Evolutionary conservation across 1,140 invertebrate species (phyloP), one percentile per base, ranked within the genome.

Genomic region (Drosophila punjabiensis): DNA sequence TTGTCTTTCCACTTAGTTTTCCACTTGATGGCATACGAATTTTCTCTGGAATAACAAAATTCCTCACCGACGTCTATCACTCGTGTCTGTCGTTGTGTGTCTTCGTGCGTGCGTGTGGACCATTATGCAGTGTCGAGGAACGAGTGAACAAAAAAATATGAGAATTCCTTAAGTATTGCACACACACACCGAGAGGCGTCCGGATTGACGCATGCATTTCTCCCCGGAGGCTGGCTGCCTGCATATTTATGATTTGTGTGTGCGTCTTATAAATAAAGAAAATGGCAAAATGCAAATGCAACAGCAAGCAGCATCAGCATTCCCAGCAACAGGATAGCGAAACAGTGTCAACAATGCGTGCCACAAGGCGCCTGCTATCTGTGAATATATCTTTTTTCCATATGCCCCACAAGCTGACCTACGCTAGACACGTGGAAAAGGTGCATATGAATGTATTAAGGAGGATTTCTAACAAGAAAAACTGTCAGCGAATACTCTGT

Each of bases 291-390:
- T 77, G 74, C 47, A 75, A 53, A 69, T 62, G 68, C 61, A 66
- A 60, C 68, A 78, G 35, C 76, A 58, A 78, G 35, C 76, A 58
- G 33, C 75, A 69, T 39, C 56, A 62, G 35, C 11, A 24, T 24
- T 24, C 3, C 37, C 16, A 20, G 20, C 65, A 24, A 24, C 18
- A 9, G 20, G 10, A 58, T 32, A 10, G 69, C 28, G 55, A 68
- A 81, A 79, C 56, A 89, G 85, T 89, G 85, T 88, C 85, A 88
- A 89, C 85, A 88, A 79, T 82, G 86, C 81, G 80, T 88, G 82
- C 78, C 83, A 64, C 37, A 53, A 66, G 71, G 39, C 71, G 50
- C 18, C n/a, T 33, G 10, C 18, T 20, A 55, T 9, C 13, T 37
- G 4, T 39, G 53, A 24, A 24, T 28, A 30, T 20, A 1, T 24